These are phyloP conservation scores for Sebastes steindachneri DNA, from an alignment of 2,797 vertebrate genomes.

Conservation along the genomic window DNA sequence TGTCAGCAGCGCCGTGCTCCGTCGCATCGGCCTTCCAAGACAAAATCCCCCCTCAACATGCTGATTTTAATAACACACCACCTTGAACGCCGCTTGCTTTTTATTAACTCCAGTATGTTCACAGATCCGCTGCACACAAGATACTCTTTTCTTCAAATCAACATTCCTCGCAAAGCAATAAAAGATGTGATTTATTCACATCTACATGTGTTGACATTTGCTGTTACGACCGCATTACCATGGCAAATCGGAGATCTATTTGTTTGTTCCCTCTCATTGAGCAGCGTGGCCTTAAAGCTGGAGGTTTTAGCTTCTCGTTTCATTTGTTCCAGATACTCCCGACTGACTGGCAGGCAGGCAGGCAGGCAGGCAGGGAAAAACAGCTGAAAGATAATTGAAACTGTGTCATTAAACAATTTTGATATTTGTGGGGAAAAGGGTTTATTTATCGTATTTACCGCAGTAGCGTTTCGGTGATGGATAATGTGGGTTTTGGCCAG, in stretches of 20 bases:
- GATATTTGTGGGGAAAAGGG: slow-evolving; percentile 43
- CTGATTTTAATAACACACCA: slow-evolving; percentile 39
- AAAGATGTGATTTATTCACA: slow-evolving; percentile 27
- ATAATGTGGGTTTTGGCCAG: slow-evolving; percentile 44
- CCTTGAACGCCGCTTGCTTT: slow-evolving; percentile 18
- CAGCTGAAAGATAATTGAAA: slow-evolving; percentile 51
- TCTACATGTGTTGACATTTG: slow-evolving; percentile 34
- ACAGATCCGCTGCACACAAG: slow-evolving; percentile 18
- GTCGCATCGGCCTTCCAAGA: not conserved
- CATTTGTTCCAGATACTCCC: slow-evolving; percentile 19
- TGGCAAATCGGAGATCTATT: slow-evolving; percentile 32
- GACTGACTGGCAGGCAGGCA: not conserved
- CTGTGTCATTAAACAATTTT: slow-evolving; percentile 47
- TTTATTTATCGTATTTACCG: slow-evolving; percentile 59
- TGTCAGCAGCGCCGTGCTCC: not conserved
- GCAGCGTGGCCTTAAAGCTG: slow-evolving; percentile 8
- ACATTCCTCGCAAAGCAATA: slow-evolving; percentile 7
- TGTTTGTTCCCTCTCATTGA: slow-evolving; percentile 27
- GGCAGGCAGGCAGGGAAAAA: not conserved
- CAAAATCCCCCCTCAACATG: not conserved
- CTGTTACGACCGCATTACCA: not conserved
- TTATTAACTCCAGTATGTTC: slow-evolving; percentile 13
- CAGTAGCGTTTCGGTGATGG: slow-evolving; percentile 48
- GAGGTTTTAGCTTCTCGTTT: slow-evolving; percentile 11
- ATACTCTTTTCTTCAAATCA: slow-evolving; percentile 14